Percentiles rank a stretch among this genome's conserved stretches.
Evolutionary conservation across 1,140 invertebrate genomes (phyloP).

Genomic region (Aphelenchoides besseyi): DNA sequence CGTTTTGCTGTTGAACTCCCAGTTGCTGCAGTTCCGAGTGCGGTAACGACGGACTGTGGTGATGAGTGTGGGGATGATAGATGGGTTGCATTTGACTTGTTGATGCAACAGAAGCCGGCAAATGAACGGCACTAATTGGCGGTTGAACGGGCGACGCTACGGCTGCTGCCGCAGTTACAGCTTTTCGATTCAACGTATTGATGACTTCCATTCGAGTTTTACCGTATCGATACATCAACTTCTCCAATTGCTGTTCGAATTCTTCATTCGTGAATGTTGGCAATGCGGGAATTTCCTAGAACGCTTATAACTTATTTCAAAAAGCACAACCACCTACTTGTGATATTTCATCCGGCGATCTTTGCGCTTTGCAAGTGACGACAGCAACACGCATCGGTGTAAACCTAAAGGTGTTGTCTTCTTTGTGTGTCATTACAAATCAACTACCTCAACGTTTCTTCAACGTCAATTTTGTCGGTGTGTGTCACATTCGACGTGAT

Average conservation of each 20-base stretch:
- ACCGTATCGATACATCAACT: conserved; percentile 32
- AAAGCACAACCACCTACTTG: conserved; percentile 5
- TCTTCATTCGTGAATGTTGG: conserved; percentile 12
- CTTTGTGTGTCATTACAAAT: neutral
- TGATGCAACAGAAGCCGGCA: neutral
- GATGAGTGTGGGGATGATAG: neutral
- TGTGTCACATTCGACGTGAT: conserved; percentile 48
- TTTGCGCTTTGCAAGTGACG: conserved; percentile 45
- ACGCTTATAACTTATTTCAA: neutral
- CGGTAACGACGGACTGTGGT: neutral
- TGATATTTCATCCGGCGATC: neutral
- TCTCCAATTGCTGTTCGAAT: conserved; percentile 29
- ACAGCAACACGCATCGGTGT: conserved; percentile 50
- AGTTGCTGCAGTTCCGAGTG: neutral
- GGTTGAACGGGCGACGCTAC: conserved; percentile 17
- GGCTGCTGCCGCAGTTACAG: conserved; percentile 5
- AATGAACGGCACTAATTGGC: neutral
- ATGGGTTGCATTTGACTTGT: neutral
- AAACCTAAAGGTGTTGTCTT: conserved; percentile 30
- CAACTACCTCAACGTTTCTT: conserved; percentile 41
- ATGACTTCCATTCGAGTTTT: conserved; percentile 32
- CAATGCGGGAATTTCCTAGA: conserved; percentile 21
- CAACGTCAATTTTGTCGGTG: conserved; percentile 32
- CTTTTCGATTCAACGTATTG: conserved; percentile 11
- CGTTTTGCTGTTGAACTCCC: too few species aligned